These are phyloP conservation scores for Oreochromis tanganicae DNA, from an alignment of 2,113 vertebrate species.

Conservation along the genomic window DNA sequence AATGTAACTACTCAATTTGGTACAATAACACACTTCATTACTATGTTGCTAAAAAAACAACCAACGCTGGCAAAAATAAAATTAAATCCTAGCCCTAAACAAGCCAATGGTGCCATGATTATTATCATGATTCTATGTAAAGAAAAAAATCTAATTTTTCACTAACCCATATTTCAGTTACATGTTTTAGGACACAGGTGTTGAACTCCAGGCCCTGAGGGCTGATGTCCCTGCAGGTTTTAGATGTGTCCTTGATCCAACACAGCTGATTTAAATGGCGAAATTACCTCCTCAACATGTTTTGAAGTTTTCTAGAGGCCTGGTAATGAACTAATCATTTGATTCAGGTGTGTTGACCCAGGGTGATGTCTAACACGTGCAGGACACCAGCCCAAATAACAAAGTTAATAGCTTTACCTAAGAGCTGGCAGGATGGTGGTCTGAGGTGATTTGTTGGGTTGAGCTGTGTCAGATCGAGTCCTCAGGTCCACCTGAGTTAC, in stretches of 20 bases:
- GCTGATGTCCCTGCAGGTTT: fast-evolving
- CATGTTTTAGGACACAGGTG: background rate
- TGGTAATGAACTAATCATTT: background rate
- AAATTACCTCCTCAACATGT: background rate
- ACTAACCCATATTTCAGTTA: background rate
- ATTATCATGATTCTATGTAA: background rate
- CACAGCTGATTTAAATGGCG: background rate
- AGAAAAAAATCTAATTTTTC: background rate
- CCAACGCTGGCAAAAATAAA: fast-evolving
- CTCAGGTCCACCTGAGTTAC: background rate
- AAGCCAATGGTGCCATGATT: background rate
- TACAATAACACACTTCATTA: background rate
- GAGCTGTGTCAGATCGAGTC: slow-evolving; percentile 12
- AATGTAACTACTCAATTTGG: background rate
- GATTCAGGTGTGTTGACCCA: background rate
- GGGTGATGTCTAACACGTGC: fast-evolving
- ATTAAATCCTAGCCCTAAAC: background rate
- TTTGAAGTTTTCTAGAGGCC: background rate
- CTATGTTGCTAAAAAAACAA: fast-evolving
- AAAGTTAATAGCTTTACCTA: background rate
- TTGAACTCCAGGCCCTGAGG: background rate
- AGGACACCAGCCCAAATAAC: background rate
- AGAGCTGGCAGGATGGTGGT: slow-evolving; percentile 14
- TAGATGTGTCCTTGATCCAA: background rate
- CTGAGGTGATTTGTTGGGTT: background rate